Base-by-base conservation (phyloP, 2,888 invertebrate species). In the Chymomyza amoena region DNA sequence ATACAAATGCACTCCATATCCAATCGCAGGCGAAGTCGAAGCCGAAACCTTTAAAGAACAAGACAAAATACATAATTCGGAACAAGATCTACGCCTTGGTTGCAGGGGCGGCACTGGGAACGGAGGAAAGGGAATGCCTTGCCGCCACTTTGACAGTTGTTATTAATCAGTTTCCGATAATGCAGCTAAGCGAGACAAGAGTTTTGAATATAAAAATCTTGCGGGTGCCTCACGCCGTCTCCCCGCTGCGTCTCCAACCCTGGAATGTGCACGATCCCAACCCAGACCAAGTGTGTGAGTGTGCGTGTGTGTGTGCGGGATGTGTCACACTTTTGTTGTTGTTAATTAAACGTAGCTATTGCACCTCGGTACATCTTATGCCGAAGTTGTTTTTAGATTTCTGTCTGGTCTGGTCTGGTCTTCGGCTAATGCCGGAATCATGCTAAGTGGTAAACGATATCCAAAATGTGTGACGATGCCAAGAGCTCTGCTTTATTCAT, bases 101-200 rank as follows among this genome's bases (percentile, higher is more conserved):
- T 65, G 69, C 63, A 45, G 71, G 67, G 61, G 63, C 32, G 56
- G 51, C 20, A 16, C 18, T 56, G 32, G 32, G 61, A 36, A 61
- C 69, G 66, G 56, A 54, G 66, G 45, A 73, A 70, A 62, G 68
- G 59, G 63, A 69, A 69, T 65, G 68, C 70, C 70, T 72, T 80
- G 76, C 64, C 69, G 77, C 69, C 77, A 72, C 80, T 54, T n/a
- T 85, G 90, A 87, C 90, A 90, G 79, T 73, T 70, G 84, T 87
- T 88, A 91, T 90, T 91, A 90, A 90, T 90, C 91, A 91, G 83
- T 80, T 90, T 87, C 87, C 90, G 88, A 91, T 91, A 89, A 83
- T 88, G 79, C 84, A 83, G 81, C 78, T 82, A 76, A 74, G 61
- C 70, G 76, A 73, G 73, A 89, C 80, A 88, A 77, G 77, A 82